Base-by-base conservation (phyloP, 2,113 vertebrate genomes). In the Hylia prasina region DNA sequence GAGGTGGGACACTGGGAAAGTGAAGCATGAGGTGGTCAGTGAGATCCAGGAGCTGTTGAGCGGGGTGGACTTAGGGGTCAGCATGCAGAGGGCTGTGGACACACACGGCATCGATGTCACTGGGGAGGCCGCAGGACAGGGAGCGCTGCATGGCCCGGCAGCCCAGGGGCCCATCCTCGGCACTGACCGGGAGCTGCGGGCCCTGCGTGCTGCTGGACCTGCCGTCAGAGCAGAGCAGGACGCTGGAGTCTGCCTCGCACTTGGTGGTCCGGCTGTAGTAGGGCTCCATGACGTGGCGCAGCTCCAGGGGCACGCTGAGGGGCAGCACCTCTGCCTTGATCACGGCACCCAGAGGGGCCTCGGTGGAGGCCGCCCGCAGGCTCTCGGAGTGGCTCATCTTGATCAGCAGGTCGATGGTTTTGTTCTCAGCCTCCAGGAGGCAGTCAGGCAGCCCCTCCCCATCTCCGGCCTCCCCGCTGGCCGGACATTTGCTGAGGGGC, bases 191-290 rank as follows among this genome's bases (percentile, higher is more conserved):
- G 18, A 97, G 94, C n/a, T 93, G 90, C 3, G 96, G 91, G 20
- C 77, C 94, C 76, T 95, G 20, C 24, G 93, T 3, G 70, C 96
- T 3, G 79, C 97, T n/a, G 60, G 87, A 40, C 3, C 97, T 84
- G 56, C 98, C 98, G 0, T 99, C 99, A 0, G 98, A 98, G 86
- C 98, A 98, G 20, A 99, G 98, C 63, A 99, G 98, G 47, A 99
- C 99, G 0, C 99, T 99, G 95, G 99, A 99, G 95, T 99, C 99
- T 0, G 99, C 99, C 95, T 99, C 99, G 1, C 99, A 99, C 96
- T 99, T 99, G 31, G 99, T 99, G 93, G 99, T 98, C 7, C 97
- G 98, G 94, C 98, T 97, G 18, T 98, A 98, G 98, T 92, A 99
- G 61, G 90, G 97, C 97, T 85, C 98, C 86, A 83, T 97, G 39